Evolutionary conservation across 2,113 vertebrate genomes (phyloP).

Genomic region (Emydocephalus ijimae): DNA sequence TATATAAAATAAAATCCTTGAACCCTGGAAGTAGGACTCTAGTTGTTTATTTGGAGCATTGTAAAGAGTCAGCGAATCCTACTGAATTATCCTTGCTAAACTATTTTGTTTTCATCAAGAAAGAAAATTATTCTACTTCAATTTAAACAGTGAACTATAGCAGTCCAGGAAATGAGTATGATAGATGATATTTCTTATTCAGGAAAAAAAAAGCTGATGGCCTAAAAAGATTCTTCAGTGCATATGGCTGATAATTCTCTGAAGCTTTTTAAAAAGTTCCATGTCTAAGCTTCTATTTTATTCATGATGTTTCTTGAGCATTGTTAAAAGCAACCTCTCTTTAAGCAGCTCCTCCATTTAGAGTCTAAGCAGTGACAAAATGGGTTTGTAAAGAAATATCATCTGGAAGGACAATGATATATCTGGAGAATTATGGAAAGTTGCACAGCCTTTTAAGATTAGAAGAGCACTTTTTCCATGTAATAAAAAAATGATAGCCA

Average conservation of each 20-base stretch:
- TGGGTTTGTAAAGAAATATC: background rate
- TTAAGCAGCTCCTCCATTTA: background rate
- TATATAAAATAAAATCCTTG: background rate
- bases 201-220: background rate
- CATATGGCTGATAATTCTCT: background rate
- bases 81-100: background rate
- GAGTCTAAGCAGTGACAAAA: background rate
- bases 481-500: background rate
- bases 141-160: slow-evolving; percentile 1
- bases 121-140: background rate
- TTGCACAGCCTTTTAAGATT: background rate
- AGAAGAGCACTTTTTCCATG: background rate
- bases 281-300: background rate
- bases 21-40: background rate
- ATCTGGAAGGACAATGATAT: background rate
- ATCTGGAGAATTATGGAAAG: background rate
- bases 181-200: background rate
- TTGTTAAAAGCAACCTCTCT: background rate
- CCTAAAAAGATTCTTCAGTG: background rate
- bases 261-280: background rate
- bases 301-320: background rate
- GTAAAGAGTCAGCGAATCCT: slow-evolving; percentile 7
- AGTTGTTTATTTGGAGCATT: background rate
- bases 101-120: background rate
- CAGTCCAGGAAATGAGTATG: background rate